Base-by-base conservation (phyloP, 2,888 invertebrate genomes). In the Folsomia manolachei region DNA sequence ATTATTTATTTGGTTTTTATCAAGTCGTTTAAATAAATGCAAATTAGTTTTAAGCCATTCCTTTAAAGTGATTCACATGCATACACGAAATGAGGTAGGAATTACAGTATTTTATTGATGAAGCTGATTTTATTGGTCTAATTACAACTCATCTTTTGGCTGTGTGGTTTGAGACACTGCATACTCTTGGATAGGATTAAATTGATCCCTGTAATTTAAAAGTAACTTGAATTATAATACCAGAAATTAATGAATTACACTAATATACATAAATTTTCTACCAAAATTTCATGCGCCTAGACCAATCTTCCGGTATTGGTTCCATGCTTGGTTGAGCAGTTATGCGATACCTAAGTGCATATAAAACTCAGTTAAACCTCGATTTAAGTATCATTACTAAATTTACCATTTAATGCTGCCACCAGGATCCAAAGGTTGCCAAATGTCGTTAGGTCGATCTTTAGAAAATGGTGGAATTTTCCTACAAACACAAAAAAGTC, bases 151-250 rank as follows among this genome's bases (percentile, higher is more conserved):
- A 51, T 74, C 74, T 26, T 64, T 64, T 2, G 24, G 24, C 2
- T 27, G 19, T 11, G 2, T 51, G 14, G 7, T 63, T 7, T 2
- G 21, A 56, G 74, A 61, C 25, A 70, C 67, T 9, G 39, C 65
- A 60, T 71, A 70, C 26, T 74, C 74, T 62, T 70, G 66, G 1
- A 74, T 39, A n/a, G n/a, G n/a, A 56, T 71, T 64, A 62, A 76
- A 69, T 9, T 60, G 63, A 60, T 74, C 71, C 76, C n/a, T n/a
- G n/a, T n/a, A n/a, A n/a, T n/a, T n/a, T n/a, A n/a, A n/a, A n/a
- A n/a, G n/a, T n/a, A n/a, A n/a, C n/a, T n/a, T n/a, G n/a, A n/a
- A n/a, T n/a, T n/a, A n/a, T n/a, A n/a, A n/a, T n/a, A n/a, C n/a
- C n/a, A n/a, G n/a, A n/a, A n/a, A n/a, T n/a, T n/a, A n/a, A n/a